Conservation (phyloP, 2,113 vertebrate genomes). For the Greenwoodochromis staneri region DNA sequence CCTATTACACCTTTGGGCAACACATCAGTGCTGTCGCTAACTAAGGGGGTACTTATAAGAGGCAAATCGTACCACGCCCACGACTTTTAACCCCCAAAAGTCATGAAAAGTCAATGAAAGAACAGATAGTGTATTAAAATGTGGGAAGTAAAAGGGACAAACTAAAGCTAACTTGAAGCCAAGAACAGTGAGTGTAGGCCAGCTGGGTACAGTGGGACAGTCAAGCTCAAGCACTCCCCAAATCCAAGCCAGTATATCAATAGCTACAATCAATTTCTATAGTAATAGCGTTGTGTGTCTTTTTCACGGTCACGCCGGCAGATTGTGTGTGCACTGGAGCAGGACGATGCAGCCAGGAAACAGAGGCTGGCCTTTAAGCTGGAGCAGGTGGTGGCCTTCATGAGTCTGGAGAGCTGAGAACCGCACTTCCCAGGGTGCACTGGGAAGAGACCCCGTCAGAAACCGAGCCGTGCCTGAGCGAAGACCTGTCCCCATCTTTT, state of each 20-base stretch:
- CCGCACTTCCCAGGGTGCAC: slow-evolving; percentile 89
- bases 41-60: neutral
- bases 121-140: neutral
- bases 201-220: neutral
- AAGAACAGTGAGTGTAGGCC: neutral
- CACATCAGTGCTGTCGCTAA: neutral
- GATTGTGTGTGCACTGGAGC: slow-evolving; percentile 91
- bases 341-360: slow-evolving; percentile 92
- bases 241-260: neutral
- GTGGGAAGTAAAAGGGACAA: neutral
- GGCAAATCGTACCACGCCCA: neutral
- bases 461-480: slow-evolving; percentile 99
- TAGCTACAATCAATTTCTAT: neutral
- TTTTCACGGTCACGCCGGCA: slow-evolving; percentile 44
- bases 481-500: slow-evolving; percentile 82
- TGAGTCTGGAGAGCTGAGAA: slow-evolving; percentile 99
- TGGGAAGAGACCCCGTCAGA: slow-evolving; percentile 87
- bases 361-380: slow-evolving; percentile 98
- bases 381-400: slow-evolving; percentile 98
- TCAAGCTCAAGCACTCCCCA: neutral
- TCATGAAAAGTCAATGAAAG: neutral
- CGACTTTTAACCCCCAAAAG: neutral
- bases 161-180: neutral
- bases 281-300: neutral
- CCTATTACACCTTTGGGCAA: neutral